Base-by-base conservation (phyloP, 2,113 vertebrate genomes). In the Gila orcuttii region DNA sequence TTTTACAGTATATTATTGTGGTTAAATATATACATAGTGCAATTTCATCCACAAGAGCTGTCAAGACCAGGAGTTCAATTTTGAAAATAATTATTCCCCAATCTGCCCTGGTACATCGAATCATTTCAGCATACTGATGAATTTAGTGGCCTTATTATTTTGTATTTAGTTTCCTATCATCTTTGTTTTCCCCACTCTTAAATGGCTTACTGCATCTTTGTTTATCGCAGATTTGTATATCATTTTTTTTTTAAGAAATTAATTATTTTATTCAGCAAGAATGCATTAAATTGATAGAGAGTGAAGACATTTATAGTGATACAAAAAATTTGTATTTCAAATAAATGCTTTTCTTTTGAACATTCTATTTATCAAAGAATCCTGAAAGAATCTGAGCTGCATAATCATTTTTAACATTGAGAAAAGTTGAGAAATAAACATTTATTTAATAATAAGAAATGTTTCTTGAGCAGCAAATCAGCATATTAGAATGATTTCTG, bases 241-340 rank as follows among this genome's bases (percentile, higher is more conserved):
- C 12, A n/a, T 47, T 3, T 47, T 47, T 47, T 47, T 47, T 47
- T 47, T 0, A 12, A 47, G 45, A 47, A 47, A 47, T 64, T 2
- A 64, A 28, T 64, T 13, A 3, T 12, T 62, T 25, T 12, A 25
- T 62, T 12, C 4, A 64, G 12, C 12, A 13, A 64, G 62, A 2
- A 64, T 64, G 1, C 11, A 15, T 13, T 28, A 5, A 64, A 12
- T 13, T 28, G n/a, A 64, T 64, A 11, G 19, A 62, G 7, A 60
- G 57, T 60, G 25, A 66, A 66, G 28, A 66, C 62, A 66, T 66
- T 66, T 66, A 66, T 66, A 66, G 6, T 66, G 62, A 31, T 66
- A 3, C 13, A 66, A 62, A 66, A 66, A 0, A 15, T 17, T 17
- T 17, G 13, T 52, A 15, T 52, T 52, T 52, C 13, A 52, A 52